Conservation (phyloP, 2,888 invertebrate species). For the Cosmia pyralina region DNA sequence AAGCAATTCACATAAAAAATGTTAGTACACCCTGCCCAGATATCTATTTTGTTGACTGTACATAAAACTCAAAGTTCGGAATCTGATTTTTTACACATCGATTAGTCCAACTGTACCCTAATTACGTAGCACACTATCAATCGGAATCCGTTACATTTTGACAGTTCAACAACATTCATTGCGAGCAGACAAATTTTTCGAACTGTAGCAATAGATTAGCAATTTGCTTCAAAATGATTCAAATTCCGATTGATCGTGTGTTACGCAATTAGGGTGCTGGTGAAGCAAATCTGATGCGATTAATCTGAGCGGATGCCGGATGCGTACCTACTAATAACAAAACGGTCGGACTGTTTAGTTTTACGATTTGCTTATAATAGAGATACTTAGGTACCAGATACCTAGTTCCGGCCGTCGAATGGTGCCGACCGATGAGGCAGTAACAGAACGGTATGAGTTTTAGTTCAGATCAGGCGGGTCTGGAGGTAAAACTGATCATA, state of each 20-base stretch:
- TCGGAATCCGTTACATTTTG: too few relatives aligned
- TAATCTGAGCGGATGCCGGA: constrained; percentile 8
- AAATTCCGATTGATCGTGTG: too few relatives aligned
- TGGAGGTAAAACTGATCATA: constrained; percentile 2
- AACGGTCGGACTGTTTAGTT: neutral
- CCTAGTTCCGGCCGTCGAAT: constrained; percentile 1
- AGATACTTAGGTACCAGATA: neutral
- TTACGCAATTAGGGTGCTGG: too few relatives aligned
- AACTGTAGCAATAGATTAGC: too few relatives aligned
- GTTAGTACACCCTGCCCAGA: too few relatives aligned
- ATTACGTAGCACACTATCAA: too few relatives aligned
- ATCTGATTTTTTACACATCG: neutral
- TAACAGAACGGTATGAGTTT: neutral
- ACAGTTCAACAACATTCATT: too few relatives aligned
- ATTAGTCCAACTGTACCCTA: neutral
- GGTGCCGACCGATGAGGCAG: neutral
- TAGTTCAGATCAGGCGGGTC: neutral
- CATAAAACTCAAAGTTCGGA: neutral
- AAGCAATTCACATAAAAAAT: too few relatives aligned
- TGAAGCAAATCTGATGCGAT: neutral
- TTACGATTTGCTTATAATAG: neutral
- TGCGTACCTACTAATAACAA: neutral
- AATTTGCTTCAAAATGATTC: too few relatives aligned
- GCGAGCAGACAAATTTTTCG: too few relatives aligned
- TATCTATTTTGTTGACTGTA: too few relatives aligned